These are phyloP conservation scores for Lemur catta DNA, from an alignment of 2,797 vertebrate species.

Conservation along the genomic window DNA sequence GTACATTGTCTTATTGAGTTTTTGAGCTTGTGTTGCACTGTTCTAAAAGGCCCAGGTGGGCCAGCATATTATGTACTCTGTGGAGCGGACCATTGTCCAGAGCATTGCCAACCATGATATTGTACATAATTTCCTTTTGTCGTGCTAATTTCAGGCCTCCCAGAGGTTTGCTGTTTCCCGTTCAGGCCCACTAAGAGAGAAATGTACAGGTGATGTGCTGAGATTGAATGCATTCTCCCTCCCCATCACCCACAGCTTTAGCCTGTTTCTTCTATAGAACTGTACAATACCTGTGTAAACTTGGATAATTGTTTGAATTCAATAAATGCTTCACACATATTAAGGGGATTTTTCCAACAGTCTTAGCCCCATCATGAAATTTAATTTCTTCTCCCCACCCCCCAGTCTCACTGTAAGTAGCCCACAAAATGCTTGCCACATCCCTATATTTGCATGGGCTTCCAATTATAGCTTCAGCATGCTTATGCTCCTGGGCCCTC, in stretches of 20 bases:
- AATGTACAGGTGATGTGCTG: slow-evolving; percentile 40
- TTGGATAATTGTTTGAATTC: slow-evolving; percentile 78
- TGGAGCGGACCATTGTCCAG: not conserved
- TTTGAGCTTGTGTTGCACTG: not conserved
- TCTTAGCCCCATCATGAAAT: slow-evolving; percentile 76
- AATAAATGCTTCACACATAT: slow-evolving; percentile 77
- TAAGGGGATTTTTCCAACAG: slow-evolving; percentile 80
- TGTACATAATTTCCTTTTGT: not conserved
- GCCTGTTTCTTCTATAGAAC: slow-evolving; percentile 45
- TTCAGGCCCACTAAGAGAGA: not conserved
- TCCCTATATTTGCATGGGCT: slow-evolving; percentile 58
- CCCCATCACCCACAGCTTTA: slow-evolving; percentile 2
- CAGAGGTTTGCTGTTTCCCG: not conserved
- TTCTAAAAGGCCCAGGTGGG: not conserved
- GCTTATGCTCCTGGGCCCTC: slow-evolving; percentile 56
- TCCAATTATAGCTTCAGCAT: slow-evolving; percentile 73
- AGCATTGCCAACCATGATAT: not conserved
- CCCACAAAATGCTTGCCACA: slow-evolving; percentile 75
- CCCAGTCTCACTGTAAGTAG: slow-evolving; percentile 54
- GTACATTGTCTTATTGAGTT: not conserved
- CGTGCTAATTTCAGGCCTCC: not conserved
- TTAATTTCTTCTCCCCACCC: slow-evolving; percentile 60
- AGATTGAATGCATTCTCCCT: slow-evolving; percentile 57
- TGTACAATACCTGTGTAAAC: slow-evolving; percentile 67
- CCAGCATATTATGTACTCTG: not conserved